Base-by-base conservation (phyloP, 2,888 invertebrate species). In the Cybosia mesomella region DNA sequence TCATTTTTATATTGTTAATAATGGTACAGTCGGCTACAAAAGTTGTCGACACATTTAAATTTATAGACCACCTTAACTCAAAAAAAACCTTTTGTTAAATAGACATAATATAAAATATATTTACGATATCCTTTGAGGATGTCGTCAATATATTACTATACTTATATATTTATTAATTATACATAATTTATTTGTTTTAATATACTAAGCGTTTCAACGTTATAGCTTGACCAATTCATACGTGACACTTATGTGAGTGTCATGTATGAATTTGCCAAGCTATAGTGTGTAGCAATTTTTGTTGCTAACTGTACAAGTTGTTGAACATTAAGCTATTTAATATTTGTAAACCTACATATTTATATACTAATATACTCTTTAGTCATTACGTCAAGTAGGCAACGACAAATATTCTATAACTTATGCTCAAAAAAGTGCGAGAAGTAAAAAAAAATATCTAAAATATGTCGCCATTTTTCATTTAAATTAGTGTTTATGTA, bases 401-500 rank as follows among this genome's bases (percentile, higher is more conserved):
- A 58, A 58, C 22, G 36, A 34, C 36, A 22, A 22, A 22, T 39
- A 66, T 66, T 58, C 53, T 49, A 67, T 58, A 67, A 13, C 32
- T 21, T 58, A 53, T 62, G 67, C 61, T 63, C 43, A 58, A 64
- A 18, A 64, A 63, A 9, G 64, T 66, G 70, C 67, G 55, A 68
- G 67, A 15, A n/a, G 57, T 53, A 11, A 36, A 57, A 60, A 64
- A 53, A 32, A 58, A 57, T n/a, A n/a, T 34, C 24, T 13, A 66
- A 49, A 58, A 34, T 61, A 10, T 21, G 54, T 34, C 54, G 62
- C 67, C 68, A 66, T 71, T 43, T 22, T 64, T 39, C 2, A 49
- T 73, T 64, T 54, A 39, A 67, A 61, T 55, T 61, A 58, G 57
- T 68, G 22, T 57, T 32, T 57, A 62, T 79, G 72, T 79, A 76